These are phyloP conservation scores for Darevskia nairensis DNA, from an alignment of 2,797 vertebrate genomes.

Conservation along the genomic window DNA sequence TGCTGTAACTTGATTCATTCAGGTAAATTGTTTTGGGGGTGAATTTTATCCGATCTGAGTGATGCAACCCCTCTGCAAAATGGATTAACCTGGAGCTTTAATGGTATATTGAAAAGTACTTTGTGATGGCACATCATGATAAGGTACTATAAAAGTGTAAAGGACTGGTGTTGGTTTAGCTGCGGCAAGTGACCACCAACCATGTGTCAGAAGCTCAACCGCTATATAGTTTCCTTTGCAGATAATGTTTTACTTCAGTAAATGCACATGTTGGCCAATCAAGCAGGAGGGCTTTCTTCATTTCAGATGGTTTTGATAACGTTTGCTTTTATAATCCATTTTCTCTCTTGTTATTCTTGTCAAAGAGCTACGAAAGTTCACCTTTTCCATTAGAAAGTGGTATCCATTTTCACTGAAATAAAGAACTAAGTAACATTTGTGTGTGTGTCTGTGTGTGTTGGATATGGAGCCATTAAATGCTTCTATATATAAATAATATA, in stretches of 20 bases:
- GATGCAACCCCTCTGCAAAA: constrained; percentile 51
- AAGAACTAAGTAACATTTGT: constrained; percentile 33
- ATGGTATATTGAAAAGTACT: constrained; percentile 55
- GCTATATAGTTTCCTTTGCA: constrained; percentile 26
- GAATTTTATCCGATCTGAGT: constrained; percentile 48
- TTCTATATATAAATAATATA: neutral
- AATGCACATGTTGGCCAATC: constrained; percentile 36
- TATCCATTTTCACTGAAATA: constrained; percentile 44
- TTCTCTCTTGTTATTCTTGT: constrained; percentile 36
- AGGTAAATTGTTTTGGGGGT: constrained; percentile 27
- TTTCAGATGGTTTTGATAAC: constrained; percentile 55
- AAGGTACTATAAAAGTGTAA: constrained; percentile 51
- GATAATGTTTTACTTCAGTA: constrained; percentile 40
- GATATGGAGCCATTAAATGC: neutral
- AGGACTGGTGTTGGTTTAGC: neutral
- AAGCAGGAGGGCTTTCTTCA: constrained; percentile 33
- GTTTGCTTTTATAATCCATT: constrained; percentile 4
- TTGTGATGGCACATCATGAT: constrained; percentile 39
- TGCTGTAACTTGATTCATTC: constrained; percentile 13
- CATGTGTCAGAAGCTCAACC: neutral
- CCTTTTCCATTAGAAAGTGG: constrained; percentile 29
- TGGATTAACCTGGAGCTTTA: constrained; percentile 60
- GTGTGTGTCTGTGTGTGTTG: neutral
- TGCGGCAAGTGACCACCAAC: constrained; percentile 34
- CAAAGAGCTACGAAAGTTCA: constrained; percentile 20